Conservation (phyloP, 1,140 invertebrate species). For the Microplitis demolitor region DNA sequence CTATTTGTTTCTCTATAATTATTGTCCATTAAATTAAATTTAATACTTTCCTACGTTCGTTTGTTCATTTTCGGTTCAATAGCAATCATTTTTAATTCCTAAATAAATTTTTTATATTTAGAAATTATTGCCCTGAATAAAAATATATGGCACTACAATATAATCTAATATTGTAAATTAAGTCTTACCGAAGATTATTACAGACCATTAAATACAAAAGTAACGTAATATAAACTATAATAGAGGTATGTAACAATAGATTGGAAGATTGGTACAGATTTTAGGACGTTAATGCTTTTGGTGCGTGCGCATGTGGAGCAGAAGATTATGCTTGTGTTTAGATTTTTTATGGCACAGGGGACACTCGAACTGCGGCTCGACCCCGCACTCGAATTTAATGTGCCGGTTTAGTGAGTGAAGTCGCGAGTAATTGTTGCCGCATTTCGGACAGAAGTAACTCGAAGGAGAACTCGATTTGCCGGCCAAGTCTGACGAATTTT, state of each 20-base stretch:
- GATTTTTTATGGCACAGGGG: conserved; percentile 66
- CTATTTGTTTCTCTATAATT: too few species aligned
- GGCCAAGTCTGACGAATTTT: background rate
- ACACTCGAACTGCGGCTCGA: conserved; percentile 67
- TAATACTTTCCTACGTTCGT: too few species aligned
- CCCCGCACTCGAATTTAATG: conserved; percentile 70
- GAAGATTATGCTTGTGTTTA: conserved; percentile 65
- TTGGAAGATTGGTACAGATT: background rate
- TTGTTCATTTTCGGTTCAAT: too few species aligned
- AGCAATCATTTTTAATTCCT: too few species aligned
- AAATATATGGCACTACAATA: too few species aligned
- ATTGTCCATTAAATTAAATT: too few species aligned
- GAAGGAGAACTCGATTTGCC: conserved; percentile 6
- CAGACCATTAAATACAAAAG: too few species aligned
- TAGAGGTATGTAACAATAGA: background rate
- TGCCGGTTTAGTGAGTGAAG: conserved; percentile 68
- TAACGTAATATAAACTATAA: too few species aligned
- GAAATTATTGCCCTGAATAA: too few species aligned
- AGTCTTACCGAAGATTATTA: too few species aligned
- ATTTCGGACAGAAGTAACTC: conserved; percentile 58
- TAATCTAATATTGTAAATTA: too few species aligned
- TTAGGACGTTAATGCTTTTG: conserved; percentile 54
- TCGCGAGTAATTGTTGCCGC: conserved; percentile 66
- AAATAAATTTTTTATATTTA: too few species aligned
- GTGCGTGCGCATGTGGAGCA: conserved; percentile 64